Conservation (phyloP, 2,797 vertebrate genomes). For the Leptoclinus maculatus region DNA sequence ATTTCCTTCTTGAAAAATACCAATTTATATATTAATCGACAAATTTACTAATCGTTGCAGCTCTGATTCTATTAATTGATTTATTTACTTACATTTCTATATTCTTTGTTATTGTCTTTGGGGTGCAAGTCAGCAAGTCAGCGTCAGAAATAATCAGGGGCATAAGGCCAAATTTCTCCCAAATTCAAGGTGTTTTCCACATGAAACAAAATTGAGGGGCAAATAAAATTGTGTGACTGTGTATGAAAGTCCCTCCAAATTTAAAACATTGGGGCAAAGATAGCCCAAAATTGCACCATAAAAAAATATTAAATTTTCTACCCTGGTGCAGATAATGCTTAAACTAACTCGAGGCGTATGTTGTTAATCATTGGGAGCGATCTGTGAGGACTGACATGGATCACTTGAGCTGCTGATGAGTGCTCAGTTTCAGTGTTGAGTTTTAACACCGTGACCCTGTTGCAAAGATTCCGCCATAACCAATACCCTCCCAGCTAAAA, state of each 20-base stretch:
- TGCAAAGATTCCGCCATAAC: constrained; percentile 55
- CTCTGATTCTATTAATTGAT: background rate
- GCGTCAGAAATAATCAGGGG: background rate
- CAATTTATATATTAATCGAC: background rate
- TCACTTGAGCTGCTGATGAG: constrained; percentile 66
- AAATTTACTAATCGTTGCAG: background rate
- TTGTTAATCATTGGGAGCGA: constrained; percentile 19
- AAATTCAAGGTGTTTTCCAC: background rate
- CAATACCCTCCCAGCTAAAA: constrained; percentile 66
- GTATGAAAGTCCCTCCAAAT: background rate
- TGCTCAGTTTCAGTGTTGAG: constrained; percentile 71
- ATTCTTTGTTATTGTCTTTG: background rate
- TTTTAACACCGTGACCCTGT: constrained; percentile 69
- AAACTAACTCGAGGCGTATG: constrained; percentile 5
- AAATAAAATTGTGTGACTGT: background rate
- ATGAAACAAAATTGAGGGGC: background rate
- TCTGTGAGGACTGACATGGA: constrained; percentile 49
- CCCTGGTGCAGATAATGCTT: background rate
- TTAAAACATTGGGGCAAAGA: background rate
- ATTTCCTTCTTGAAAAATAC: background rate
- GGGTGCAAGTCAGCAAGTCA: background rate
- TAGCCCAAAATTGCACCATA: background rate
- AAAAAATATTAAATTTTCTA: background rate
- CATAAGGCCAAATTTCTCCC: background rate
- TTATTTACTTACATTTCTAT: background rate